Percentiles rank a stretch among this genome's conserved stretches.
These are phyloP conservation scores for Pleuronectes platessa DNA, from an alignment of 2,113 vertebrate species.

Conservation along the genomic window DNA sequence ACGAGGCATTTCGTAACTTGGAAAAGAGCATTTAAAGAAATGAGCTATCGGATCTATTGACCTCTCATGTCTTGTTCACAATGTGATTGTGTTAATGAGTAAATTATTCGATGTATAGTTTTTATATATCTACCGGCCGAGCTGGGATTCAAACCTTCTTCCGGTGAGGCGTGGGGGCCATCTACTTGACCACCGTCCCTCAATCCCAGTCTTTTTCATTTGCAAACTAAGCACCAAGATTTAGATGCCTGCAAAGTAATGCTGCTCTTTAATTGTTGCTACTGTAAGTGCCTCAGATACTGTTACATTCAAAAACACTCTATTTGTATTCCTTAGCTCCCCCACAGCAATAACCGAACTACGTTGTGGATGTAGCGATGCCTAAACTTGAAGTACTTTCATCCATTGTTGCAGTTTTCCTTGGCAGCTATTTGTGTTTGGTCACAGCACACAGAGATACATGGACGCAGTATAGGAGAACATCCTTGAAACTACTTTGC, in stretches of 20 bases:
- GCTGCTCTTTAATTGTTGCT: not conserved
- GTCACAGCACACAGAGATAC: not conserved
- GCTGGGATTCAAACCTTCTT: no score
- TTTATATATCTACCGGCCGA: no score
- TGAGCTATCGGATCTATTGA: not conserved
- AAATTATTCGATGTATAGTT: no score
- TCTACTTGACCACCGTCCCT: no score
- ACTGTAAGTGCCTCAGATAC: not conserved
- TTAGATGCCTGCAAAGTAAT: no score
- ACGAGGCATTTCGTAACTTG: not conserved
- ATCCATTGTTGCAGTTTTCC: conserved; percentile 1
- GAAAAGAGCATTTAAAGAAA: not conserved
- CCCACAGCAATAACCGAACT: not conserved
- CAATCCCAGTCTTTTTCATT: no score
- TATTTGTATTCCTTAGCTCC: conserved; percentile 1
- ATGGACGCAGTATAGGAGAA: conserved; percentile 9
- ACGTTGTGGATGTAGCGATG: not conserved
- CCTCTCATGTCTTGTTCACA: not conserved
- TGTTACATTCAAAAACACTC: not conserved
- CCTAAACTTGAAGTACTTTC: conserved; percentile 13
- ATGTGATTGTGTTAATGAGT: no score
- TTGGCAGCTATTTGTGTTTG: conserved; percentile 9
- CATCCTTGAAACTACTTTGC: conserved; percentile 55
- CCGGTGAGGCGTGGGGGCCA: no score
- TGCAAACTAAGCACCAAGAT: no score